These are phyloP conservation scores for Anoncus sp. DNA, from an alignment of 2,888 invertebrate species.

Conservation along the genomic window DNA sequence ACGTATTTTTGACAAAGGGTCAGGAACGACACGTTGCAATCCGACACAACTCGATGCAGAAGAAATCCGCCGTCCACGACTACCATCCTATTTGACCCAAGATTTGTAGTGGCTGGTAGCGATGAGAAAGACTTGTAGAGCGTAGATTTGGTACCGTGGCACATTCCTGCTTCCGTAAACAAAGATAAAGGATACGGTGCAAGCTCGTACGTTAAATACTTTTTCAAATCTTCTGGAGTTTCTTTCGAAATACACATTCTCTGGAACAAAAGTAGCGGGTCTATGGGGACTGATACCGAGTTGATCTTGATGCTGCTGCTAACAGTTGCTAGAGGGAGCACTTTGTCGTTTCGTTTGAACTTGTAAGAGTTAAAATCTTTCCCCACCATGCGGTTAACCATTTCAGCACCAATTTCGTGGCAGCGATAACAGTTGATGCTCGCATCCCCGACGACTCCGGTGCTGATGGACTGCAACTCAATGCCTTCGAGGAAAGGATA, in stretches of 20 bases:
- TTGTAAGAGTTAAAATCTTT: constrained; percentile 32
- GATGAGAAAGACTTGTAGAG: constrained; percentile 70
- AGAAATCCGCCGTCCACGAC: constrained; percentile 49
- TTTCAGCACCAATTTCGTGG: constrained; percentile 14
- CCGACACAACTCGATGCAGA: constrained; percentile 47
- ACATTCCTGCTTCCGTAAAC: constrained; percentile 61
- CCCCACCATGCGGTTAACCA: not conserved
- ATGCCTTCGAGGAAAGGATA: not conserved
- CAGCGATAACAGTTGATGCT: constrained; percentile 27
- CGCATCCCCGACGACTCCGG: constrained; percentile 10
- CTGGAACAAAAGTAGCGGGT: constrained; percentile 59
- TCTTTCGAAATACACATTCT: constrained; percentile 53
- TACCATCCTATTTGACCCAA: too few species aligned
- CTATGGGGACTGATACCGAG: constrained; percentile 22
- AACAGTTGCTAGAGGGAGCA: constrained; percentile 43
- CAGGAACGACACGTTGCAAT: constrained; percentile 38
- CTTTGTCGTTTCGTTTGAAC: constrained; percentile 58
- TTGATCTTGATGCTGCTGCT: constrained; percentile 48
- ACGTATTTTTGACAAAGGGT: constrained; percentile 35
- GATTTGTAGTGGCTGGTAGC: constrained; percentile 39
- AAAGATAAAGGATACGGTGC: constrained; percentile 60
- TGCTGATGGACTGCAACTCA: constrained; percentile 16
- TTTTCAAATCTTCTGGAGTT: constrained; percentile 50
- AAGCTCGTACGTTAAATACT: constrained; percentile 52
- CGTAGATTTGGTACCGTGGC: constrained; percentile 58